Base-by-base conservation (phyloP, 2,797 vertebrate genomes). In the Anas georgica region DNA sequence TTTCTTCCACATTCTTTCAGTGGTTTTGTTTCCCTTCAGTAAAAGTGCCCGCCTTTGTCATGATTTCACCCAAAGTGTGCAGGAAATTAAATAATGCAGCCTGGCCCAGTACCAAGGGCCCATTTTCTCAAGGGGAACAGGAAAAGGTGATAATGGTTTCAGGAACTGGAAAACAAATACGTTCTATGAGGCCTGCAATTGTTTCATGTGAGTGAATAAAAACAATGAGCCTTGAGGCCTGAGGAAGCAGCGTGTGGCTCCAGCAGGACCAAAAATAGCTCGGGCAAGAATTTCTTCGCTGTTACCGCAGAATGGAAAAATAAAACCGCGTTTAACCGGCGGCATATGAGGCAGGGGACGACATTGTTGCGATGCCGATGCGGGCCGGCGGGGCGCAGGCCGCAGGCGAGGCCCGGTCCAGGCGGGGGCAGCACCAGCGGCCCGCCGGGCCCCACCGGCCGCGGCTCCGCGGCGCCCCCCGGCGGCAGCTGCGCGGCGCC, bases 51-150 rank as follows among this genome's bases (percentile, higher is more conserved):
- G 50, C 78, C 81, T 95, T 95, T 79, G 80, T 45, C n/a, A 26
- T 33, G 46, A 81, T 82, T 94, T 82, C 88, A 90, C 56, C 59
- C 83, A 48, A 64, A 73, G 86, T 0, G 12, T 25, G 55, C 86
- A 85, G 62, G 60, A 84, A 92, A 92, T 93, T 90, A 94, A 93
- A 75, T 91, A 90, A 88, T 2, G 58, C 45, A 43, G 31, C 62
- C 46, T 94, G 97, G 95, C 95, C 90, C 45, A 9, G 80, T 83
- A 88, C 92, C 97, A 97, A 89, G 80, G 62, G 39, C 85, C 94
- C 87, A 7, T 95, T 95, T 95, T 94, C 94, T 97, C 91, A 82
- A 95, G 88, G 95, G 86, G 93, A 97, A 93, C 95, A 95, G 95
- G 96, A 97, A 97, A 96, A 94, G 60, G 86, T 89, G 93, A 95